These are phyloP conservation scores for Pectinophora gossypiella DNA, from an alignment of 1,140 invertebrate species.

Conservation along the genomic window DNA sequence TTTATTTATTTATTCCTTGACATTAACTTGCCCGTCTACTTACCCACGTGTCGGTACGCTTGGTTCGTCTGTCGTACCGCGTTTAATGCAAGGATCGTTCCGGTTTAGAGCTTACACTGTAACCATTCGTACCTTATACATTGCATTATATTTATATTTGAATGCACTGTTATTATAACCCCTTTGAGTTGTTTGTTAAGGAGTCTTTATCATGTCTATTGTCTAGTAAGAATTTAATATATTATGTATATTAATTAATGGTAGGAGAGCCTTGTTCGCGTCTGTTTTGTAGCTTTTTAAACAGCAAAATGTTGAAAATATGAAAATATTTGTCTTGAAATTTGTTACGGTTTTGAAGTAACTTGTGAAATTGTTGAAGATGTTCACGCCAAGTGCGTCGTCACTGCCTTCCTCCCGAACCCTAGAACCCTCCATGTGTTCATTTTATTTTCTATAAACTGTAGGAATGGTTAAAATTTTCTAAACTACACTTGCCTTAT, in stretches of 20 bases:
- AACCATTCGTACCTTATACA: constrained; percentile 53
- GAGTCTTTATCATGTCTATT: constrained; percentile 71
- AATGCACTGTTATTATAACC: constrained; percentile 66
- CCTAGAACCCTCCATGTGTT: constrained; percentile 43
- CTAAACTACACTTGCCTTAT: constrained; percentile 44
- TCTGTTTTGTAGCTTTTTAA: constrained; percentile 63
- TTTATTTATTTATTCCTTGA: constrained; percentile 1
- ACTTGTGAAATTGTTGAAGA: constrained; percentile 40
- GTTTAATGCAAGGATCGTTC: constrained; percentile 28
- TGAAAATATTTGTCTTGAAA: constrained; percentile 36
- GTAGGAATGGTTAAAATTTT: constrained; percentile 8
- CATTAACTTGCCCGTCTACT: not conserved
- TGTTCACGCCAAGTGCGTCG: constrained; percentile 24
- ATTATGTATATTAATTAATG: constrained; percentile 51
- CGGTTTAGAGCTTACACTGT: constrained; percentile 58
- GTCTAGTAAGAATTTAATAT: constrained; percentile 73
- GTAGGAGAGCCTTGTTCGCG: constrained; percentile 61
- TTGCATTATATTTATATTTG: constrained; percentile 63
- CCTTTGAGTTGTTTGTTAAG: constrained; percentile 72
- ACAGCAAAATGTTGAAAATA: constrained; percentile 45
- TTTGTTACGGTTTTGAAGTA: constrained; percentile 49
- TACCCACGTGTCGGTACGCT: no score
- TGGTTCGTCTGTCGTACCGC: not conserved
- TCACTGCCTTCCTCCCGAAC: constrained; percentile 58
- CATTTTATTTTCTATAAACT: constrained; percentile 27